phyloP scores from a whole-genome alignment of 2,888 invertebrate genomes.

The Andrena dorsata region DNA sequence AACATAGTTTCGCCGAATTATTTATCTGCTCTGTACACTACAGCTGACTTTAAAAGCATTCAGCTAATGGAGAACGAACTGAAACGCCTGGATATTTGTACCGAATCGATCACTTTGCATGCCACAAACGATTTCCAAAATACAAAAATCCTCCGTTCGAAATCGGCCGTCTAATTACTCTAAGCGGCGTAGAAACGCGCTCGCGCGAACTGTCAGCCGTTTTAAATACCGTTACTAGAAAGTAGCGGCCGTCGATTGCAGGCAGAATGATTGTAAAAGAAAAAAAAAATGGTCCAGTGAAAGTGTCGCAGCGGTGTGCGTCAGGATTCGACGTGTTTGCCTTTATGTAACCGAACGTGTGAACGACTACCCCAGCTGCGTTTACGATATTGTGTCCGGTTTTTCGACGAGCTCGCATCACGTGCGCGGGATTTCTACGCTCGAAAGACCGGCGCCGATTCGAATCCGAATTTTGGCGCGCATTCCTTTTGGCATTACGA shows the following conservation, averaged over 20 bases:
- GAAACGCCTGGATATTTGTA: neutral
- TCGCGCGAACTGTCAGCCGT: slow-evolving; percentile 19
- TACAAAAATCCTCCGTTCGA: neutral
- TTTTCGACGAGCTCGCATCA: slow-evolving; percentile 19
- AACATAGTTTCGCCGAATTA: neutral
- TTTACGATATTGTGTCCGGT: slow-evolving; percentile 9
- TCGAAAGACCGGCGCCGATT: neutral
- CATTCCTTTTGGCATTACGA: too few relatives aligned
- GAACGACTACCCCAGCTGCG: slow-evolving; percentile 19
- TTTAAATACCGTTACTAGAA: slow-evolving; percentile 66
- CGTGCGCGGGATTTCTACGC: slow-evolving; percentile 16
- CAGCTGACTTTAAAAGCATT: neutral
- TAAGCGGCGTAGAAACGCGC: slow-evolving; percentile 13
- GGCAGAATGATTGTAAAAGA: slow-evolving; percentile 37
- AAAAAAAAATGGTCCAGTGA: slow-evolving; percentile 65
- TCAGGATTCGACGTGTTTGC: slow-evolving; percentile 53
- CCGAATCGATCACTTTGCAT: neutral
- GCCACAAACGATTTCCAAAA: neutral
- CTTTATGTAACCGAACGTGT: slow-evolving; percentile 61
- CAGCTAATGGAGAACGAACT: neutral
- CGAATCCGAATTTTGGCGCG: too few relatives aligned
- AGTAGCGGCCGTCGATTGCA: slow-evolving; percentile 53
- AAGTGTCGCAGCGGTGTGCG: slow-evolving; percentile 56
- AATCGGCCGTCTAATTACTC: slow-evolving; percentile 13
- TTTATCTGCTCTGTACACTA: neutral